Evolutionary conservation across 1,140 invertebrate genomes (phyloP).

Genomic region (Diorhabda carinulata): DNA sequence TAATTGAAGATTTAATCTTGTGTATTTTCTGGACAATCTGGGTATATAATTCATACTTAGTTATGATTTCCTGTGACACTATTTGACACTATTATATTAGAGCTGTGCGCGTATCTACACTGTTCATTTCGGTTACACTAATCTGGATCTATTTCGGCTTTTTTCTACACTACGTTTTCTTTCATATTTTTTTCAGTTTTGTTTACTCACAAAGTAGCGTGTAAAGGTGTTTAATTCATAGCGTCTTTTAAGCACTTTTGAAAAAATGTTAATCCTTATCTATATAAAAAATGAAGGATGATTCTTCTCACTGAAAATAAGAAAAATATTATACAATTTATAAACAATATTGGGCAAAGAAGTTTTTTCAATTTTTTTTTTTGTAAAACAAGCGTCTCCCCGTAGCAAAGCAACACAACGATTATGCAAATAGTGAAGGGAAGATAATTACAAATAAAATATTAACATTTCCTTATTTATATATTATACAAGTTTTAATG

Average conservation of each 20-base stretch:
- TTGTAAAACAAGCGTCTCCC: not conserved
- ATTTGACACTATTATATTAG: constrained; percentile 25
- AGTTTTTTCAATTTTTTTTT: not conserved
- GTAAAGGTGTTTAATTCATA: constrained; percentile 6
- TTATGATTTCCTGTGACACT: constrained; percentile 40
- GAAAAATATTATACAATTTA: constrained; percentile 7
- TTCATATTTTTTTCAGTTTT: constrained; percentile 9
- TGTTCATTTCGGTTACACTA: constrained; percentile 38
- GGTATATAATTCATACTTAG: constrained; percentile 33
- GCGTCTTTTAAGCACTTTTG: constrained; percentile 1
- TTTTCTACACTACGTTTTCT: constrained; percentile 18
- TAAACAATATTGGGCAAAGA: not conserved
- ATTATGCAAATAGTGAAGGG: no score
- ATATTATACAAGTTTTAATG: no score
- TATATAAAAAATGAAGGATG: constrained; percentile 4
- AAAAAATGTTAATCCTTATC: constrained; percentile 3
- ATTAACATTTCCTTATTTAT: no score
- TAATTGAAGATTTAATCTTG: not conserved
- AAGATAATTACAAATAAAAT: no score
- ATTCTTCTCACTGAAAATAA: constrained; percentile 31
- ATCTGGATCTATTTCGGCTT: constrained; percentile 20
- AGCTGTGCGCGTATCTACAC: constrained; percentile 41
- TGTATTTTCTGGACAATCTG: not conserved
- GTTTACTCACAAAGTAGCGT: constrained; percentile 13
- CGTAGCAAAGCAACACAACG: not conserved